Base-by-base conservation (phyloP, 2,888 invertebrate genomes). In the Spisula solida region DNA sequence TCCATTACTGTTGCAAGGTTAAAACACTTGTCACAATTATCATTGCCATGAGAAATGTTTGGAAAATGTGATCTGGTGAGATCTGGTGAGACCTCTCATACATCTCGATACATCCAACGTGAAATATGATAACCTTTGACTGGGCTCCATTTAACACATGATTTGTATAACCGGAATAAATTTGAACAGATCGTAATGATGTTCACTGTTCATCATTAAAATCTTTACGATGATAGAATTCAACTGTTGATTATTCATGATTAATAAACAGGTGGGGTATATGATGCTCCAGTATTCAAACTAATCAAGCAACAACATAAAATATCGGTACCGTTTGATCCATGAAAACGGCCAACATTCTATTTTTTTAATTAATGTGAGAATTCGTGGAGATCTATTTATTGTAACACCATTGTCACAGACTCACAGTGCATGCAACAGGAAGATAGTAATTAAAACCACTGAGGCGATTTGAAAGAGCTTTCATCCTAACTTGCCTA, bases 231-330 rank as follows among this genome's bases (percentile, higher is more conserved):
- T 66, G 10, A n/a, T 66, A 25, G 25, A 66, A 25, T 66, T 25
- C 25, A 25, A 2, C 25, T 25, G 60, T 66, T 47, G 66, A 47
- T 29, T 41, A 66, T 34, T 16, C 66, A 82, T 66, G 20, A 82
- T 82, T 82, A 82, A 0, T 16, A 25, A 25, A n/a, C 82, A 82
- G 82, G 31, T 82, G 82, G 12, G 82, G 56, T 34, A 66, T 48
- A 82, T 70, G 82, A 82, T 82, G 66, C 66, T 47, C 34, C n/a
- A n/a, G 47, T 82, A 25, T 41, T 55, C 47, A 82, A 16, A 48
- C 60, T 82, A 82, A 66, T 66, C 51, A 66, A 5, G 82, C 60
- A n/a, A 25, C 6, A 18, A 60, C 25, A 60, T 60, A 8, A 60
- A 60, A 20, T 25, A 60, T 66, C 25, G 0, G 25, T 25, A 1